Percentiles rank a stretch among this genome's conserved stretches.
Evolutionary conservation across 2,888 invertebrate genomes (phyloP).

Genomic region (Macrophya annulata): DNA sequence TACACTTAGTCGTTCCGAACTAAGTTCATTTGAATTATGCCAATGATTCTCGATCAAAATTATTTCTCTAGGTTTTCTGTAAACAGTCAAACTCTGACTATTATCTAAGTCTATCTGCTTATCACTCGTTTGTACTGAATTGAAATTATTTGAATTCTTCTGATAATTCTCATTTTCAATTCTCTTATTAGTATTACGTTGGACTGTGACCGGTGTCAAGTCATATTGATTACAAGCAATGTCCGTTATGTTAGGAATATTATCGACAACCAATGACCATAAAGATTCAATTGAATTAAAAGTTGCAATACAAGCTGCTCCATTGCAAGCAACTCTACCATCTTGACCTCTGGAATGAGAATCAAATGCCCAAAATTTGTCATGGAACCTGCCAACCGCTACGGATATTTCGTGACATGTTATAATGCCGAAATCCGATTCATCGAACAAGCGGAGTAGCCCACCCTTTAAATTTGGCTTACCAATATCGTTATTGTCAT

Average conservation of each 20-base stretch:
- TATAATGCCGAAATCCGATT: not conserved
- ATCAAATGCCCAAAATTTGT: conserved; percentile 1
- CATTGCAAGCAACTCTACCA: not conserved
- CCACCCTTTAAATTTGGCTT: conserved; percentile 11
- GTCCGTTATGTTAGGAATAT: not conserved
- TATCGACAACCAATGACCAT: not conserved
- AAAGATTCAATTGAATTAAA: not conserved
- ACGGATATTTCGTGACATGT: not conserved
- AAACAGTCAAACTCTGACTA: too few species aligned
- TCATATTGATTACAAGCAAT: not conserved
- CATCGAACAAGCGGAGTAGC: not conserved
- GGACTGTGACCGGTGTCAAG: not conserved
- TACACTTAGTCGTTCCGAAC: not conserved
- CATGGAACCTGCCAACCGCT: not conserved
- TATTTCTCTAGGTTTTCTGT: too few species aligned
- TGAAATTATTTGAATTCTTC: conserved; percentile 42
- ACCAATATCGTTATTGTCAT: conserved; percentile 9
- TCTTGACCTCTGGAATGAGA: not conserved
- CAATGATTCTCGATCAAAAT: not conserved
- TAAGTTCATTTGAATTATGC: not conserved
- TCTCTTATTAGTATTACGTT: too few species aligned
- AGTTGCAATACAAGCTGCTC: not conserved
- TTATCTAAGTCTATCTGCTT: too few species aligned
- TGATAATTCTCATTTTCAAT: too few species aligned
- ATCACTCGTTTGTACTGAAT: too few species aligned